phyloP scores from a whole-genome alignment of 2,888 invertebrate genomes.

The Exocentrus adspersus region DNA sequence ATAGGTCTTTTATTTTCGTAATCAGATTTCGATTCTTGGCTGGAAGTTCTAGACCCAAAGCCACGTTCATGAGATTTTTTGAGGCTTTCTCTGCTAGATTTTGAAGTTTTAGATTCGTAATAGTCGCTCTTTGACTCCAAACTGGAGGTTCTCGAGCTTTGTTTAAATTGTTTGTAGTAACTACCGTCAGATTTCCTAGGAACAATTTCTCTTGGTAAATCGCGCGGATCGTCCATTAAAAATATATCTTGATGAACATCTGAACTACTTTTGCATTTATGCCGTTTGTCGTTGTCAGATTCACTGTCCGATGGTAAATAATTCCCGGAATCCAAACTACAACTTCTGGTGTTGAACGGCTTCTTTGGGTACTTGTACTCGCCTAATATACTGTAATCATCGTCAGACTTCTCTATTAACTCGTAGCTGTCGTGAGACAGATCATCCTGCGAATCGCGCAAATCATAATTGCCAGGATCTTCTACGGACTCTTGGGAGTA shows the following conservation, averaged over 20 bases:
- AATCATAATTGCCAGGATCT: slow-evolving; percentile 71
- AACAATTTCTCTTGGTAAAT: slow-evolving; percentile 76
- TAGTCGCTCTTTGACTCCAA: slow-evolving; percentile 72
- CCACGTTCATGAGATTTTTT: slow-evolving; percentile 64
- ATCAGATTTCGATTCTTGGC: slow-evolving; percentile 73
- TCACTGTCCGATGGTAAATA: slow-evolving; percentile 80
- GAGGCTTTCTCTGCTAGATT: slow-evolving; percentile 69
- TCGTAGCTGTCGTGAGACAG: slow-evolving; percentile 90
- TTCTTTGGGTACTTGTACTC: slow-evolving; percentile 59
- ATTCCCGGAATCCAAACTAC: slow-evolving; percentile 81
- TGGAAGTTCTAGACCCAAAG: slow-evolving; percentile 70
- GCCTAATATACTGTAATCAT: slow-evolving; percentile 66
- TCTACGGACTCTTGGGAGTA: slow-evolving; percentile 74
- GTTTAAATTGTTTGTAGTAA: slow-evolving; percentile 76
- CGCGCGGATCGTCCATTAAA: slow-evolving; percentile 79
- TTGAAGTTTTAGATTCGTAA: slow-evolving; percentile 73
- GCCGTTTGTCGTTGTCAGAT: slow-evolving; percentile 68
- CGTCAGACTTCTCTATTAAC: slow-evolving; percentile 80
- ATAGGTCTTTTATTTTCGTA: slow-evolving; percentile 58
- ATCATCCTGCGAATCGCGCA: slow-evolving; percentile 83
- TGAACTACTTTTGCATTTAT: slow-evolving; percentile 74
- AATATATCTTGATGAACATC: slow-evolving; percentile 81
- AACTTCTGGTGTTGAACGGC: slow-evolving; percentile 67
- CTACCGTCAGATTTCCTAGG: slow-evolving; percentile 78
- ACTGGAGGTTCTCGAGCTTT: slow-evolving; percentile 75